These are phyloP conservation scores for cattle (Bos taurus) DNA, from an alignment of 2,113 vertebrate species.

Conservation along the genomic window ARS-UCD2.0 NC_037328.1:84419501-84420000, in stretches of 20 bases:
- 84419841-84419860: background rate
- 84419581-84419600: background rate
- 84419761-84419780: slow-evolving; percentile 23
- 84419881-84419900: background rate
- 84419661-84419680: background rate
- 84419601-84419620: background rate
- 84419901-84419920: background rate
- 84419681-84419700: slow-evolving; percentile 30
- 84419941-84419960: background rate
- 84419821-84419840: slow-evolving; percentile 51
- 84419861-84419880: background rate
- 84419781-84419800: slow-evolving; percentile 34
- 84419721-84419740: slow-evolving; percentile 10
- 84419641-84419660: background rate
- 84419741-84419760: slow-evolving; percentile 18
- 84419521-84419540: background rate
- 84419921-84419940: background rate
- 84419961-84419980: slow-evolving; percentile 13
- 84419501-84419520: background rate
- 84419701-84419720: background rate
- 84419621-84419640: background rate
- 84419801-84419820: slow-evolving; percentile 57
- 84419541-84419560: background rate
- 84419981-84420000: slow-evolving; percentile 32
- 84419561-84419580: background rate